Percentiles rank a stretch among this genome's conserved stretches.
Evolutionary conservation across 1,140 invertebrate genomes (phyloP).

Genomic region (Telenomus remus): DNA sequence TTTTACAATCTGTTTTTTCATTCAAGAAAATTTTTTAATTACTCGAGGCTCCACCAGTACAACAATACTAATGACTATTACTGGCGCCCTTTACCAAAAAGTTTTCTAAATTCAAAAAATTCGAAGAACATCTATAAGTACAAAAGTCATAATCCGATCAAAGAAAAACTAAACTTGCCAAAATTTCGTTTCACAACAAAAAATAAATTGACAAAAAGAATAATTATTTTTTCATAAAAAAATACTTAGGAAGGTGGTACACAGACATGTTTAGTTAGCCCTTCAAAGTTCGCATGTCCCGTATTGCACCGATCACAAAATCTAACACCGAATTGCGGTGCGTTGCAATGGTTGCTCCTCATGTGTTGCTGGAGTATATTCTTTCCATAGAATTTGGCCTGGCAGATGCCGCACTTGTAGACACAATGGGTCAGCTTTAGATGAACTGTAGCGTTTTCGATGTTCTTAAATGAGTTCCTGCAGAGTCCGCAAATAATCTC

Average conservation of each 20-base stretch:
- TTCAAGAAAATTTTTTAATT: no score
- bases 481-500: conserved; percentile 51
- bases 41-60: no score
- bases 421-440: conserved; percentile 32
- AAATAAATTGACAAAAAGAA: no score
- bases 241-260: conserved; percentile 7
- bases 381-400: conserved; percentile 42
- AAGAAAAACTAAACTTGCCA: no score
- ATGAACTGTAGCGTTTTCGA: conserved; percentile 33
- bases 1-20: no score
- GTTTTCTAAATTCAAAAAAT: no score
- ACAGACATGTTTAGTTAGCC: conserved; percentile 29
- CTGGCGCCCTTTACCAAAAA: no score
- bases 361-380: conserved; percentile 44
- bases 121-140: no score
- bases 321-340: conserved; percentile 10
- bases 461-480: conserved; percentile 29
- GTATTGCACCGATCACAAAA: conserved; percentile 51
- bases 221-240: no score
- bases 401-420: conserved; percentile 40
- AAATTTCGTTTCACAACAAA: no score
- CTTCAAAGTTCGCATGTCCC: conserved; percentile 16
- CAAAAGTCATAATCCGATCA: no score
- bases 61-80: no score
- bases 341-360: conserved; percentile 8